Evolutionary conservation across 2,888 invertebrate species (phyloP), one percentile per base, ranked within the genome.

Genomic region (Drosophila neotestacea): DNA sequence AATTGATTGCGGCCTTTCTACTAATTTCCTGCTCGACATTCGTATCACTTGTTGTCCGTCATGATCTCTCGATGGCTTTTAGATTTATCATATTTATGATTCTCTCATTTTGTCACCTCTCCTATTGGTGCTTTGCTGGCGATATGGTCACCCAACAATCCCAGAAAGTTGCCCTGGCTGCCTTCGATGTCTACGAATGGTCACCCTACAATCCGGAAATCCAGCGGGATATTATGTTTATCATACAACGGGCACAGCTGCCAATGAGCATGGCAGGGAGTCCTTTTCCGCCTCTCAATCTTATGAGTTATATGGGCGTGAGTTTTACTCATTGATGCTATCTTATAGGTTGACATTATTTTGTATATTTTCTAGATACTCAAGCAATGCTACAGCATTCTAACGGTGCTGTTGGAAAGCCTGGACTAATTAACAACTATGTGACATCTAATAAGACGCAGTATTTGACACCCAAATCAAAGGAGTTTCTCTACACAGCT

Each of bases 1-100:
- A 85, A 28, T 51, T 85, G 60, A 3, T 74, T 0, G 38, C 58
- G 4, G 47, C 42, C 3, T 73, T 80, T 4, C 6, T 76, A 1
- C 13, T 78, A 4, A 54, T 85, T 6, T 68, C 78, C 0, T n/a
- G 85, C 30, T 74, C 82, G 1, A 62, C 79, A 9, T 85, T 82
- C 1, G 69, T 59, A 41, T 48, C 67, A 0, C 32, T 79, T 9
- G 67, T 54, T 0, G 54, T 67, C 7, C 50, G 70, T 4, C 50
- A 51, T 0, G 50, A 85, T 4, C 82, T 70, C 7, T 22, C 42
- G 9, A 47, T 70, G 11, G 82, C 79, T 0, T 10, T 5, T 5
- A 56, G 70, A 48, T 82, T 82, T 28, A 13, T 74, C 0, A 3
- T 77, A 0, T 66, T 77, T 1, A 67, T 72, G 70, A 0, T 60